Evolutionary conservation across 2,113 vertebrate species (phyloP).

Genomic region (Dryoscopus gambensis): DNA sequence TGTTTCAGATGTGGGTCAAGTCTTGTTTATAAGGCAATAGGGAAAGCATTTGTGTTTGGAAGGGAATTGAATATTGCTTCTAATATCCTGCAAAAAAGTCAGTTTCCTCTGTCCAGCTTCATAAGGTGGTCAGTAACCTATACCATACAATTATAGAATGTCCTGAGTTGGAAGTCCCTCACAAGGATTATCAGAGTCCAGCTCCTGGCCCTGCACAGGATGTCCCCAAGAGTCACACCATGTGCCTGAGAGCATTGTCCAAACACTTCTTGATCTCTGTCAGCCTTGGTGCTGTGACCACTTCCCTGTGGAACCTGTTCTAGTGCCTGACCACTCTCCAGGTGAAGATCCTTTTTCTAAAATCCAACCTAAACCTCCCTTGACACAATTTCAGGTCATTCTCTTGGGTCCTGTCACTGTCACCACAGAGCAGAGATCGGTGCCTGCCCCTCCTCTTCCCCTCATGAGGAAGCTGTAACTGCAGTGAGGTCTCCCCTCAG

Average conservation of each 20-base stretch:
- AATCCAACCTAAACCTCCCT: neutral
- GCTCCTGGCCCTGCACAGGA: neutral
- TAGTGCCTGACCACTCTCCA: rapidly evolving
- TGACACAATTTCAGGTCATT: neutral
- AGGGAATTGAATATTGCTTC: neutral
- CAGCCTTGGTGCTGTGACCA: neutral
- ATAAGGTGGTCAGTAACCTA: neutral
- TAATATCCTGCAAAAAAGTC: neutral
- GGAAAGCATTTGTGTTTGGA: neutral
- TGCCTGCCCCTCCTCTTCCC: neutral
- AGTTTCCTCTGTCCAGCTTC: neutral
- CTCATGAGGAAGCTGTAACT: neutral
- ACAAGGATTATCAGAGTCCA: neutral
- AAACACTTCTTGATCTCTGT: neutral
- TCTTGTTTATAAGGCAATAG: neutral
- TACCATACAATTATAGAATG: neutral
- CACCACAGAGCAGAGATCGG: neutral
- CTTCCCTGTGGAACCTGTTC: neutral
- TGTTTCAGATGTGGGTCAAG: neutral
- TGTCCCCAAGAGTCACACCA: neutral
- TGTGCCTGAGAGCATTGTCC: neutral
- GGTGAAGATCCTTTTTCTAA: neutral
- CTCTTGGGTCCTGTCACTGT: neutral
- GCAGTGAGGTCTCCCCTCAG: neutral
- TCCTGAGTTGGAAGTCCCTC: neutral